Percentiles rank a stretch among this genome's conserved stretches.
Evolutionary conservation across 2,888 invertebrate species (phyloP).

Genomic region (Chymomyza procnemis): DNA sequence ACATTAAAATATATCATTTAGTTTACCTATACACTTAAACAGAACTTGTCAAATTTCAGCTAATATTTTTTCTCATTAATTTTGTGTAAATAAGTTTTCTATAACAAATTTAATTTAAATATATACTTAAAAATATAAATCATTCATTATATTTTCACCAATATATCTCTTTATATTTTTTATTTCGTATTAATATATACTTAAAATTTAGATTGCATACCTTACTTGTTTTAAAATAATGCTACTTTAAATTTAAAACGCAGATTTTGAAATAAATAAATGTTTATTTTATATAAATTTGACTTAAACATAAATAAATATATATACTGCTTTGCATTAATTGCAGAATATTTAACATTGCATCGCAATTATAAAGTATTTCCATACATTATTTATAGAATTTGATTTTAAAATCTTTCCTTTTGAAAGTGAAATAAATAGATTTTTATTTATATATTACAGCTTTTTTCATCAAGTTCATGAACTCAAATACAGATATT

Average conservation of each 20-base stretch:
- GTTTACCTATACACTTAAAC: not conserved
- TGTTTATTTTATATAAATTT: not conserved
- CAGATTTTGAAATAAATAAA: not conserved
- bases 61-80: not conserved
- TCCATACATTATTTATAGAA: not conserved
- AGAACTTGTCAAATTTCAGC: not conserved
- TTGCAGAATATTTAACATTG: not conserved
- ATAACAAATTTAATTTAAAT: constrained; percentile 21
- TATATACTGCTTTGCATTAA: not conserved
- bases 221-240: not conserved
- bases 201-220: not conserved
- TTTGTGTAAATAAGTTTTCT: constrained; percentile 16
- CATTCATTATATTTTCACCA: constrained; percentile 43
- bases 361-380: not conserved
- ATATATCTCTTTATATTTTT: not conserved
- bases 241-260: not conserved
- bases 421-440: no score
- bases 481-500: not conserved
- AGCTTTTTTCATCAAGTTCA: not conserved
- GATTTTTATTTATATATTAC: no score
- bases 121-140: constrained; percentile 28
- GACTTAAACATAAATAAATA: not conserved
- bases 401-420: not conserved
- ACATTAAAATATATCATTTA: not conserved
- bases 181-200: not conserved